These are phyloP conservation scores for Mizuhopecten yessoensis DNA, from an alignment of 1,140 invertebrate species.

Conservation along the genomic window DNA sequence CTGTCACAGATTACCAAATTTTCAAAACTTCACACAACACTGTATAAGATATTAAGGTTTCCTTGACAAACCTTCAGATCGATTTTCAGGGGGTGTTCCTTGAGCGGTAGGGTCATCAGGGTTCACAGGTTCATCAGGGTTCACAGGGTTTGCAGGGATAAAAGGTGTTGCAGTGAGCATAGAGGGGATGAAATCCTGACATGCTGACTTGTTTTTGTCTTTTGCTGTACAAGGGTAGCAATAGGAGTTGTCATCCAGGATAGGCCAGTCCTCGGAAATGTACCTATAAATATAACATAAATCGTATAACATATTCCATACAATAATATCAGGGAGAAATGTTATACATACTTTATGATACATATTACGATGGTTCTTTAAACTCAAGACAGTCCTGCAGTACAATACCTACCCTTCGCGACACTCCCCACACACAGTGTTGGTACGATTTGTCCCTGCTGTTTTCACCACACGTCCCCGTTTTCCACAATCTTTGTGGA, in stretches of 20 bases:
- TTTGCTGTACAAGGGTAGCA: not conserved
- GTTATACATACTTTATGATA: too few species aligned
- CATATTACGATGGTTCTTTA: too few species aligned
- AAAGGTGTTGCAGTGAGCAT: not conserved
- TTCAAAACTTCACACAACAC: too few species aligned
- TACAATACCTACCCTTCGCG: not conserved
- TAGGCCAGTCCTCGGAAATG: not conserved
- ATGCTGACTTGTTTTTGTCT: not conserved
- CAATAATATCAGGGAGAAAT: too few species aligned
- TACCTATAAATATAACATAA: not conserved
- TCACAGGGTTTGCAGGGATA: not conserved
- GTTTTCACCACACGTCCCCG: not conserved
- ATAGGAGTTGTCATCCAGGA: not conserved
- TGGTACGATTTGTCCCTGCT: not conserved
- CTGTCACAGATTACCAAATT: too few species aligned
- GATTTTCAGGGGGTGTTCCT: too few species aligned
- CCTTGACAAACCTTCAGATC: constrained; percentile 15
- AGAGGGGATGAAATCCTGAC: not conserved
- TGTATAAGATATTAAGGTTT: too few species aligned
- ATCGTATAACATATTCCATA: too few species aligned
- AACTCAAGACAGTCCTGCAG: too few species aligned
- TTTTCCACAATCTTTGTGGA: not conserved
- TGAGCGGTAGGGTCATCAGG: not conserved
- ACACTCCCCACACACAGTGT: not conserved
- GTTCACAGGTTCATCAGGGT: too few species aligned